phyloP scores from a whole-genome alignment of 2,113 vertebrate species.

The Bucco capensis region DNA sequence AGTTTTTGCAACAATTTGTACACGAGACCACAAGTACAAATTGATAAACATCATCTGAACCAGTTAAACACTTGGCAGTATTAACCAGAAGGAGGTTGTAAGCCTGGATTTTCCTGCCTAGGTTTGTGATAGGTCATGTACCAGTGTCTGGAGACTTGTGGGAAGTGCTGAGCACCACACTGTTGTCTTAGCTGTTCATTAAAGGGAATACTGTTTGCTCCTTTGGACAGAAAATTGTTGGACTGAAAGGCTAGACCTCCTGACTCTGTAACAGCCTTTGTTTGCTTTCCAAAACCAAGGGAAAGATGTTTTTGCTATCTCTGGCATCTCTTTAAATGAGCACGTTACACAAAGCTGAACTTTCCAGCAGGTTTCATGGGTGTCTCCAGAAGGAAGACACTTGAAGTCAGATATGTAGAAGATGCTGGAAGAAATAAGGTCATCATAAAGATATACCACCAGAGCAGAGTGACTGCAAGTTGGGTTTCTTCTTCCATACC shows the following conservation, averaged over 20 bases:
- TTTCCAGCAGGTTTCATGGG: not conserved
- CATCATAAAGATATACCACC: not conserved
- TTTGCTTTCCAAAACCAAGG: not conserved
- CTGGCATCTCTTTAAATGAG: not conserved
- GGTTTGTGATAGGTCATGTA: not conserved
- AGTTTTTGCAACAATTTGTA: not conserved
- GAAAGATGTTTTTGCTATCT: accelerated
- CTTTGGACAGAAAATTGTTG: not conserved
- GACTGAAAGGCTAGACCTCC: not conserved
- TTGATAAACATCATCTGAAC: not conserved
- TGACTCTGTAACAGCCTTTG: not conserved
- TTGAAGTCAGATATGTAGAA: not conserved
- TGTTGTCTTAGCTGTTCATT: not conserved
- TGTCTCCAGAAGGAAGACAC: not conserved
- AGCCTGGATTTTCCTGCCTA: not conserved
- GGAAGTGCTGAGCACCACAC: not conserved
- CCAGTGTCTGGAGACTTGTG: not conserved
- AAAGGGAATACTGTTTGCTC: not conserved
- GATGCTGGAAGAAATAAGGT: not conserved
- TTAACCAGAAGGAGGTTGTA: not conserved
- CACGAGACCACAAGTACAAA: not conserved
- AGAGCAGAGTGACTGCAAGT: not conserved
- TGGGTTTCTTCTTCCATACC: not conserved
- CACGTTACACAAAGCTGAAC: not conserved
- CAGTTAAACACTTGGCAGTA: not conserved